These are phyloP conservation scores for Dendrolimus punctatus DNA, from an alignment of 1,140 invertebrate species.

Conservation along the genomic window DNA sequence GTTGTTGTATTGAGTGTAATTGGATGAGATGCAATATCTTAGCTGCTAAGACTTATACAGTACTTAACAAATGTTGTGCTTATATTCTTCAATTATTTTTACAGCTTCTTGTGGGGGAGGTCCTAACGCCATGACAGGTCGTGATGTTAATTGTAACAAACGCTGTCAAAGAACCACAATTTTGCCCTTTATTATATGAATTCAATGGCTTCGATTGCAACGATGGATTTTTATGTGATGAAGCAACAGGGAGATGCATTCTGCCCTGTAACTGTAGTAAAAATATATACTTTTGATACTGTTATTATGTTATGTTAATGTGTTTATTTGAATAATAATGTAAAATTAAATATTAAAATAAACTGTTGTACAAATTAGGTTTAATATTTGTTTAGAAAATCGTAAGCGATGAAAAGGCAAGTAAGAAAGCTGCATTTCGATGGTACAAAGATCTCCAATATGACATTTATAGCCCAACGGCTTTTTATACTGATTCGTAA, in stretches of 20 bases:
- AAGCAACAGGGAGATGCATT: conserved; percentile 21
- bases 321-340: background rate
- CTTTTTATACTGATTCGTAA: too few species aligned
- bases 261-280: conserved; percentile 20
- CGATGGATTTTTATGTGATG: conserved; percentile 17
- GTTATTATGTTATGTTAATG: background rate
- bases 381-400: too few species aligned
- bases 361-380: too few species aligned
- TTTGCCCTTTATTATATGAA: conserved; percentile 15
- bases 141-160: conserved; percentile 21
- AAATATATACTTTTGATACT: conserved; percentile 1
- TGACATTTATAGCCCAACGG: too few species aligned
- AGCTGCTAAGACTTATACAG: background rate
- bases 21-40: background rate
- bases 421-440: too few species aligned
- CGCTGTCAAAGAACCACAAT: conserved; percentile 11
- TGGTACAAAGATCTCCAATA: too few species aligned
- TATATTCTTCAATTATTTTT: background rate
- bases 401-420: too few species aligned
- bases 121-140: conserved; percentile 21
- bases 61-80: background rate
- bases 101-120: conserved; percentile 25
- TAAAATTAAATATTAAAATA: too few species aligned
- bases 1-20: too few species aligned
- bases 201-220: conserved; percentile 24